Base-by-base conservation (phyloP, 2,888 invertebrate genomes). In the Hesperia comma region DNA sequence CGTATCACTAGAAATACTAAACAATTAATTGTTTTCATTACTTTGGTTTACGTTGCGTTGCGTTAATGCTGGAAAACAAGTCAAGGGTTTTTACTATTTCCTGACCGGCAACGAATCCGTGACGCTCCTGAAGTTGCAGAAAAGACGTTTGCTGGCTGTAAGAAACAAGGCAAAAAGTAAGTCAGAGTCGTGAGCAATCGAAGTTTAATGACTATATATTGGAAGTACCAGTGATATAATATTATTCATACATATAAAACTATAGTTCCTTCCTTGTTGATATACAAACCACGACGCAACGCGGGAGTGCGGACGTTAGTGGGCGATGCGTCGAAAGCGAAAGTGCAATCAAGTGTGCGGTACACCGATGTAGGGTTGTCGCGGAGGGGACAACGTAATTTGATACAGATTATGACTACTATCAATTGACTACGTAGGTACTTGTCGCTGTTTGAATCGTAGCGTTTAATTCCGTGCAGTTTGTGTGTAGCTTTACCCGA, bases 311-410 rank as follows among this genome's bases (percentile, higher is more conserved):
- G 57, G 63, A 58, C 58, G 41, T 66, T 60, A 60, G 76, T 74
- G 77, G 77, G 63, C 63, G 57, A 78, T 79, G 75, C 72, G 74
- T 78, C 73, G 83, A 88, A 85, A 89, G 87, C 80, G 89, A 89
- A 88, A 90, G 88, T 87, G 87, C 81, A 79, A 84, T 85, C 83
- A 64, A 64, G 57, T 64, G 46, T 60, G 53, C 49, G 40, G 58
- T 8, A 54, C 54, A 43, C 49, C 61, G 26, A 46, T 26, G 10
- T 53, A 62, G 62, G 62, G 62, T 26, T 62, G 62, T 17, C 54
- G 58, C 56, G 21, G 40, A 41, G 57, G 46, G 58, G 58, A 32
- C 33, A 12, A 5, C 41, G 41, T 53, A 54, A 54, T 62, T 32
- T 62, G 54, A 41, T 54, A 41, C 54, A 62, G 41, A 53, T 62